Evolutionary conservation across 2,797 vertebrate species (phyloP).

Genomic region (Serranus cabrilla): DNA sequence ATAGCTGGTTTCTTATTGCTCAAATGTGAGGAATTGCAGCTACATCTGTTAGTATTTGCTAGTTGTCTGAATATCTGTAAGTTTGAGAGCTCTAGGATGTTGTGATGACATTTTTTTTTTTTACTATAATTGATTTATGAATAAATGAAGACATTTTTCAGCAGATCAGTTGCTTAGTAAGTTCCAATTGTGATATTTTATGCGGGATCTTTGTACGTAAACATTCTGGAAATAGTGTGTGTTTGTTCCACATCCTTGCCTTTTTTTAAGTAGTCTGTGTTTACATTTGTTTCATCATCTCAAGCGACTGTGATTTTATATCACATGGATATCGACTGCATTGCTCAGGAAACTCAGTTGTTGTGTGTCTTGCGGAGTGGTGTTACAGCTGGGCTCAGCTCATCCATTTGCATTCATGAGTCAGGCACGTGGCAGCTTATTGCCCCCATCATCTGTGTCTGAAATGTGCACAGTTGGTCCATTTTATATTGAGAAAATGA

Average conservation of each 20-base stretch:
- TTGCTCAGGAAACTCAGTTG: background rate
- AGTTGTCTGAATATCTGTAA: no score
- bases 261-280: background rate
- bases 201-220: no score
- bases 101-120: no score
- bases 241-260: background rate
- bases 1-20: no score
- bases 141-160: no score
- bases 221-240: background rate
- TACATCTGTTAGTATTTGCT: no score
- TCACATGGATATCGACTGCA: conserved; percentile 1
- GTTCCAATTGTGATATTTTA: no score
- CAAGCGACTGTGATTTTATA: background rate
- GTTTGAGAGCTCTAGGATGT: no score
- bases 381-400: background rate
- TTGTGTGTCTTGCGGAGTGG: background rate
- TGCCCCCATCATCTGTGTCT: conserved; percentile 21
- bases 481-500: conserved; percentile 20
- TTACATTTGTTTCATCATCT: background rate
- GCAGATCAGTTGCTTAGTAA: no score
- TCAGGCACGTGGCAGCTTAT: conserved; percentile 22
- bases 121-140: no score
- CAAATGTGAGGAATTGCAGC: no score
- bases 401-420: conserved; percentile 10
- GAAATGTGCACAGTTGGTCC: conserved; percentile 23